Conservation (phyloP, 2,888 invertebrate species). For the Chymomyza fuscimana region DNA sequence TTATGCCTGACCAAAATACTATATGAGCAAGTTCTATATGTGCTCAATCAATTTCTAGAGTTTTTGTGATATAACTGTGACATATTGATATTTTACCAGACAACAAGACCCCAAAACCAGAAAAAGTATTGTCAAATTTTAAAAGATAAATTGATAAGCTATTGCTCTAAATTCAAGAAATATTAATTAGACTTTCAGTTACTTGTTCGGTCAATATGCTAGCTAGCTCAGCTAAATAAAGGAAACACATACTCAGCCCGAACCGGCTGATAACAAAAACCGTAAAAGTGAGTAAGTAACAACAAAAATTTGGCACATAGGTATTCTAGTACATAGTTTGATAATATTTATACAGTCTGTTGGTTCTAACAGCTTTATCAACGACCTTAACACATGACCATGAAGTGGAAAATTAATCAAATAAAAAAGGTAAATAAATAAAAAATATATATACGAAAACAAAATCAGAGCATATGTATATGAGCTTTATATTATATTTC, state of each 20-base stretch:
- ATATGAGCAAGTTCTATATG: not conserved
- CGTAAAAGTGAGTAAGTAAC: slow-evolving; percentile 31
- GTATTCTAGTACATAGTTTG: not conserved
- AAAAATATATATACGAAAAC: slow-evolving; percentile 11
- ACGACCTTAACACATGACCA: slow-evolving; percentile 60
- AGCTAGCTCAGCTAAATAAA: not conserved
- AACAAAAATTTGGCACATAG: slow-evolving; percentile 17
- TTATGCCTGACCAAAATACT: not conserved
- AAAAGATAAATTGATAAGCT: not conserved
- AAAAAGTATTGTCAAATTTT: not conserved
- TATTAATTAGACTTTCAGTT: not conserved
- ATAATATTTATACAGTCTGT: slow-evolving; percentile 21
- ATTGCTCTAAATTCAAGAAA: not conserved
- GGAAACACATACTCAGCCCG: slow-evolving; percentile 3
- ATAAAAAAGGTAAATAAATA: slow-evolving; percentile 9
- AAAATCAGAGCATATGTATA: not conserved
- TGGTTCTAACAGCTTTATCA: slow-evolving; percentile 42
- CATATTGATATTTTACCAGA: not conserved
- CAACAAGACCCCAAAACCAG: not conserved
- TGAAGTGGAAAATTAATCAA: slow-evolving; percentile 55
- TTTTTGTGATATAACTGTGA: not conserved
- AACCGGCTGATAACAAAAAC: slow-evolving; percentile 30
- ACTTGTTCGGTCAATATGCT: not conserved
- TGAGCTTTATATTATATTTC: not conserved
- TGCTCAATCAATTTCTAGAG: not conserved